Percentiles rank a stretch among this genome's conserved stretches.
Conservation (phyloP, 2,113 vertebrate genomes). For the Vimba vimba region DNA sequence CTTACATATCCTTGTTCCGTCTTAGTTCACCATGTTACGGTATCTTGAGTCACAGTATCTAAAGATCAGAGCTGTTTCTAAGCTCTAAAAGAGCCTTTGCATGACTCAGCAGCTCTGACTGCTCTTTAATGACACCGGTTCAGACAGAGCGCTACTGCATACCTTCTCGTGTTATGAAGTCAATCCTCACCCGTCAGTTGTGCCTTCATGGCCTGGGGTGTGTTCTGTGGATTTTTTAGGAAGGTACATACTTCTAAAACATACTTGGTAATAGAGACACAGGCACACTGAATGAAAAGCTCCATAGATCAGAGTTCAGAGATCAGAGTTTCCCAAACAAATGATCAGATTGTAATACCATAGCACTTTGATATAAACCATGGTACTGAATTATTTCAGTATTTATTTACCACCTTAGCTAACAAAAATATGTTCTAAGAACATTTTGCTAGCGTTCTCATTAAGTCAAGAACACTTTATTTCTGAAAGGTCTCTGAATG, state of each 20-base stretch:
- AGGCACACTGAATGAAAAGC: neutral
- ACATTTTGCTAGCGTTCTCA: no score
- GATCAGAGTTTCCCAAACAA: neutral
- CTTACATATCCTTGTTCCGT: neutral
- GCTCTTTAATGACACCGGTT: neutral
- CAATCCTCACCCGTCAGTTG: neutral
- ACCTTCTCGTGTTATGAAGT: neutral
- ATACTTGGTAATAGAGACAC: neutral
- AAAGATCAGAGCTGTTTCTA: neutral
- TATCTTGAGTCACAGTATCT: neutral
- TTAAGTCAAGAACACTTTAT: no score
- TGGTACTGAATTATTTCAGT: neutral
- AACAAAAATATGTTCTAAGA: no score
- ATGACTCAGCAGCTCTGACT: conserved; percentile 22
- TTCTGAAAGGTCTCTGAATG: no score
- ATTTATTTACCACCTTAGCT: neutral
- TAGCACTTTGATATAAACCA: neutral
- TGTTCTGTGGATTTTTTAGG: neutral
- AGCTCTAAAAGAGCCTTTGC: neutral
- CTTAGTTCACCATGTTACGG: neutral
- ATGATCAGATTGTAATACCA: neutral
- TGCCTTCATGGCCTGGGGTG: neutral
- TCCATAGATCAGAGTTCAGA: neutral
- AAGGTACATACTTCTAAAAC: neutral
- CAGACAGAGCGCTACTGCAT: neutral